Evolutionary conservation across 2,797 vertebrate species (phyloP), one percentile per base, ranked within the genome.

Genomic region (Coregonus ussuriensis): DNA sequence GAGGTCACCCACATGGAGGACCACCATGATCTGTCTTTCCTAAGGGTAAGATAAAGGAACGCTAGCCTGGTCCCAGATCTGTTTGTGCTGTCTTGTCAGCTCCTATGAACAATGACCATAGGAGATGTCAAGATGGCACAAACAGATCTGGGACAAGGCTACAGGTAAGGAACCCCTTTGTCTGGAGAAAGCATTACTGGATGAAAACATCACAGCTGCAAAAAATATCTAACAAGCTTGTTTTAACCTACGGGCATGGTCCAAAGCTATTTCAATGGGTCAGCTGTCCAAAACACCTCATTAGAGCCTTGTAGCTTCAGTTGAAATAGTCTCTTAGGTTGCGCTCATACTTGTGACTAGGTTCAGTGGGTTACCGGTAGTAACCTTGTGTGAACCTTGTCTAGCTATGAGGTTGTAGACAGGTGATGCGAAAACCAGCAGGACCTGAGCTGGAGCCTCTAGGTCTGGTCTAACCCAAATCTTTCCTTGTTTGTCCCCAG

Each of bases 21-120:
- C 16, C 88, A 95, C 35, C 94, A 92, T 0, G 95, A 99, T 88
- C 92, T 98, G 75, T 97, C 96, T 77, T 99, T 99, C 88, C 93
- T 99, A 53, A 92, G 89, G 95, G 98, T 99, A 89, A 92, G 72
- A 51, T 13, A 47, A 9, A 74, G 41, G 29, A 15, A 54, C 13
- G 66, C 33, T 16, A 6, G 21, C 21, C 25, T 63, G 59, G 59
- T 63, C 59, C 59, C 21, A 9, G 21, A 25, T 11, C 21, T 63
- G 59, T 11, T 7, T 25, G 21, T 0, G 9, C 59, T 21, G n/a
- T 62, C 59, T 25, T 63, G n/a, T 21, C 59, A 63, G 11, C n/a
- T 25, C 59, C 11, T 7, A 11, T 63, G 9, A 63, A 63, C 59
- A 63, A 9, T 1, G 21, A 29, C 2, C 21, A 62, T 21, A 7